Conservation (phyloP, 2,888 invertebrate genomes). For the Anagyrus pseudococci region DNA sequence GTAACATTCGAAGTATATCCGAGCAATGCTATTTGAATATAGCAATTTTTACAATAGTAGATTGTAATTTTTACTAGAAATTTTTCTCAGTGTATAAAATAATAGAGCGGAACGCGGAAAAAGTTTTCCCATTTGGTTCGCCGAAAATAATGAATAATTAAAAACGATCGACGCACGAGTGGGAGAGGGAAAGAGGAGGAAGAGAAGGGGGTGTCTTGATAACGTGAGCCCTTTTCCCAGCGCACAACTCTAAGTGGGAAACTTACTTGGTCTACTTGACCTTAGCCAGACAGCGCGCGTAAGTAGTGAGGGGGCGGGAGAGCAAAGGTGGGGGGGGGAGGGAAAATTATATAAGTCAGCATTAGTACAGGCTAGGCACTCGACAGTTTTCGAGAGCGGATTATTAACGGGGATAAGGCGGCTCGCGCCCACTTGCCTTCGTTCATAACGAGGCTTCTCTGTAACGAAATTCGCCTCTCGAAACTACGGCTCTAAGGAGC, state of each 20-base stretch:
- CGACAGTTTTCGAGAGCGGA: conserved; percentile 22
- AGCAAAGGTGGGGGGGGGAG: background rate
- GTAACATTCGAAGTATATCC: no score
- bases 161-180: no score
- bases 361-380: conserved; percentile 22
- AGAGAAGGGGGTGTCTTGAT: no score
- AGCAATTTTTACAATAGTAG: no score
- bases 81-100: no score
- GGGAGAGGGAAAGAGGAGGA: no score
- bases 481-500: conserved; percentile 5
- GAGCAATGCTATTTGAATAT: no score
- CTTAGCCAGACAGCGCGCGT: background rate
- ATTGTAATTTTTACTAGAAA: no score
- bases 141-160: no score
- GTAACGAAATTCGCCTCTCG: conserved; percentile 18
- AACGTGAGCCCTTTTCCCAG: background rate
- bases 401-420: conserved; percentile 15
- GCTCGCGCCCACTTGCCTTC: background rate
- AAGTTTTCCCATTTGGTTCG: no score
- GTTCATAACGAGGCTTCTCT: conserved; percentile 14
- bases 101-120: no score
- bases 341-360: conserved; percentile 11
- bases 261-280: conserved; percentile 5
- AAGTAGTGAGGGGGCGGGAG: background rate
- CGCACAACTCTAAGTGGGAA: conserved; percentile 5